phyloP scores from a whole-genome alignment of 2,113 vertebrate genomes.

The Pachycephala philippinensis region DNA sequence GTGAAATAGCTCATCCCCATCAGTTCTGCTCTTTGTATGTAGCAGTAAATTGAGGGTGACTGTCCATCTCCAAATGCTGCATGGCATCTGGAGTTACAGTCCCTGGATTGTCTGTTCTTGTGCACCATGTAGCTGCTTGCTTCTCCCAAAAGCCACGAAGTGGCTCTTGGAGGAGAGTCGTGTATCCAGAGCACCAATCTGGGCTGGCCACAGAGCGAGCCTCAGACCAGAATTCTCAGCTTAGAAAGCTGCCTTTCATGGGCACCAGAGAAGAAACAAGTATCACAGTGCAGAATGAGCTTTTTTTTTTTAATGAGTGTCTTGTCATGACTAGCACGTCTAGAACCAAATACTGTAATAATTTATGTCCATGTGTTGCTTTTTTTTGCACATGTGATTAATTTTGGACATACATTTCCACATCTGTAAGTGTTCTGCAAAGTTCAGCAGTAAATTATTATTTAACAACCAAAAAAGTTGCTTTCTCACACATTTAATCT shows the following conservation, averaged over 20 bases:
- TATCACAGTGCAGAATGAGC: background rate
- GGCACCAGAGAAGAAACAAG: background rate
- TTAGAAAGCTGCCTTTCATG: background rate
- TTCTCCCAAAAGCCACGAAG: background rate
- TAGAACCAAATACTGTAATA: background rate
- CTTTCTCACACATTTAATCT: background rate
- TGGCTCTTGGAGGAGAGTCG: rapidly evolving
- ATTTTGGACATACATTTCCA: background rate
- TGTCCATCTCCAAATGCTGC: background rate
- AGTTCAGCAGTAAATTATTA: background rate
- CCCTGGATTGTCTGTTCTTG: background rate
- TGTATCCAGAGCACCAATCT: background rate
- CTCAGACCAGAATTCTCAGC: background rate
- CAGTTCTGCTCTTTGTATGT: background rate
- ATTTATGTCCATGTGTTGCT: background rate
- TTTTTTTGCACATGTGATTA: background rate
- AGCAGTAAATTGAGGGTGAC: background rate
- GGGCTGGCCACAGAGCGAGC: background rate
- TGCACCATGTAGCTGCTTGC: rapidly evolving
- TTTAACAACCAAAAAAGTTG: background rate
- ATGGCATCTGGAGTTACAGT: background rate
- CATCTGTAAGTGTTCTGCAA: background rate
- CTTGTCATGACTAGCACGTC: background rate
- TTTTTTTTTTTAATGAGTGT: background rate
- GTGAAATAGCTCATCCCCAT: background rate